phyloP scores from a whole-genome alignment of 2,888 invertebrate species.

The Terebella lapidaria region DNA sequence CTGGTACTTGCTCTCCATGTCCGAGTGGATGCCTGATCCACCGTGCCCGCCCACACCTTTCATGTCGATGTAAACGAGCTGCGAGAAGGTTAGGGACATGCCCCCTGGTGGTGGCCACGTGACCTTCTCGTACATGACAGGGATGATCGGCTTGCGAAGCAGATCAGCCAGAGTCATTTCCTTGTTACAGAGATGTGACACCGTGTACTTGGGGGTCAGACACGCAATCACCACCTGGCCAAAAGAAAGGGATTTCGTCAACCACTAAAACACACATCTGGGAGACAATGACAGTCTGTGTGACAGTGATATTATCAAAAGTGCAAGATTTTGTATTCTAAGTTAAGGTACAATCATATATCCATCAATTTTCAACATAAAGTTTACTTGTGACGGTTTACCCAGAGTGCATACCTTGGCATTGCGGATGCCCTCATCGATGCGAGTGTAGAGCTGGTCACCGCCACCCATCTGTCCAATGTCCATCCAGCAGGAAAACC shows the following conservation, averaged over 20 bases:
- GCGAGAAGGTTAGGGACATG: constrained; percentile 53
- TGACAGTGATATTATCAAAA: not conserved
- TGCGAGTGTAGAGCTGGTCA: constrained; percentile 51
- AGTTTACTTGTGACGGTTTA: too few species aligned
- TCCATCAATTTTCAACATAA: too few species aligned
- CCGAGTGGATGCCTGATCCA: constrained; percentile 49
- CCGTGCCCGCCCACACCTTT: constrained; percentile 55
- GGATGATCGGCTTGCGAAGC: constrained; percentile 54
- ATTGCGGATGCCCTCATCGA: constrained; percentile 53
- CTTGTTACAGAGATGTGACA: constrained; percentile 52
- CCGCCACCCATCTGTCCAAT: constrained; percentile 54
- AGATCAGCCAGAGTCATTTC: constrained; percentile 55
- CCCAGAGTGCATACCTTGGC: constrained; percentile 51
- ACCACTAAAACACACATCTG: too few species aligned
- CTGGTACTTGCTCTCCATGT: constrained; percentile 44
- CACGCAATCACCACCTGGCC: constrained; percentile 49
- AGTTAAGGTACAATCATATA: too few species aligned
- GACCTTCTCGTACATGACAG: constrained; percentile 51
- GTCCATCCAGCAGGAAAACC: constrained; percentile 56
- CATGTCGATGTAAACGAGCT: constrained; percentile 54
- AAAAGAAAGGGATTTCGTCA: too few species aligned
- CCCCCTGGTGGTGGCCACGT: constrained; percentile 56
- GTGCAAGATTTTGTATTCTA: not conserved
- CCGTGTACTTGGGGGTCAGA: constrained; percentile 52
- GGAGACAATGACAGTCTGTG: not conserved